Evolutionary conservation across 2,113 vertebrate species (phyloP).

Genomic region (Gambusia affinis): DNA sequence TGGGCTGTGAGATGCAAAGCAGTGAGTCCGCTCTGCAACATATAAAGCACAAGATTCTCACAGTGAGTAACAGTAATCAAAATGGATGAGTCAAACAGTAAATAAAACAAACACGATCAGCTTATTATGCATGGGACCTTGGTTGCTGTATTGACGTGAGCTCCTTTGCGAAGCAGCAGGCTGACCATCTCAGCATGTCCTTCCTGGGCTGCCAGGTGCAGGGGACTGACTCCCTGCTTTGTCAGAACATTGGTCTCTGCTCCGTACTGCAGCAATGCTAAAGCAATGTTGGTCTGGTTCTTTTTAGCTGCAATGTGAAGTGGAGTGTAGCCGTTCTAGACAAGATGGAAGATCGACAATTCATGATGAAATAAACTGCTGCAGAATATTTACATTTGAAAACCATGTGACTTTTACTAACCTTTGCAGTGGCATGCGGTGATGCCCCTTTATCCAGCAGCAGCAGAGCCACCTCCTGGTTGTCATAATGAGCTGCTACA

Average conservation of each 20-base stretch:
- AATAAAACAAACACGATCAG: neutral
- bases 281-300: conserved; percentile 92
- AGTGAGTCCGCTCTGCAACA: conserved; percentile 88
- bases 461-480: conserved; percentile 95
- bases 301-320: conserved; percentile 97
- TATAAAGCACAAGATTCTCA: conserved; percentile 11
- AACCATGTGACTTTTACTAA: conserved; percentile 49
- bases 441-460: conserved; percentile 97
- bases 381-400: neutral
- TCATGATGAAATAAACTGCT: neutral
- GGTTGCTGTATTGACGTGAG: conserved; percentile 87
- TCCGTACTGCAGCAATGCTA: conserved; percentile 86
- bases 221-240: conserved; percentile 92
- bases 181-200: conserved; percentile 91
- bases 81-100: neutral
- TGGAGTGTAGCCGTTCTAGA: conserved; percentile 95
- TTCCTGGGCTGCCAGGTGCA: conserved; percentile 94
- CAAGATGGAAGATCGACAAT: neutral
- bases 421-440: conserved; percentile 93
- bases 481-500: conserved; percentile 98
- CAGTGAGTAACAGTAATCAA: neutral
- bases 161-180: conserved; percentile 88
- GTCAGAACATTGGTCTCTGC: conserved; percentile 92
- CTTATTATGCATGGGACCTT: conserved; percentile 81
- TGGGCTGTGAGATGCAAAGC: conserved; percentile 94